phyloP scores from a whole-genome alignment of 2,113 vertebrate species.

The Enhydra lutris region DNA sequence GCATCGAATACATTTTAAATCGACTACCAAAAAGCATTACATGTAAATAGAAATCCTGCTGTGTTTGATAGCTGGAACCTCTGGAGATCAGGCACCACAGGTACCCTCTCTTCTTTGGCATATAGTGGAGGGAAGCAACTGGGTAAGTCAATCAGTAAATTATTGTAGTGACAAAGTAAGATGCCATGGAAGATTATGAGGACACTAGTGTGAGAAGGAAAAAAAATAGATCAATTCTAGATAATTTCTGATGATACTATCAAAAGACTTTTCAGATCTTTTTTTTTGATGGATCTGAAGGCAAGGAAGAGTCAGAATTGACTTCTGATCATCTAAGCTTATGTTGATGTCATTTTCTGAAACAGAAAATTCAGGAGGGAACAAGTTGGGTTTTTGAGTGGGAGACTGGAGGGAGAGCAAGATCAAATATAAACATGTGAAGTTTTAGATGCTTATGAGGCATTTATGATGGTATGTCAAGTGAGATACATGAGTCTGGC shows the following conservation, averaged over 20 bases:
- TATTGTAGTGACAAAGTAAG: not conserved
- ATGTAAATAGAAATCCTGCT: not conserved
- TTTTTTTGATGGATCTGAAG: not conserved
- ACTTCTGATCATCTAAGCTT: not conserved
- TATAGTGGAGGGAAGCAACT: not conserved
- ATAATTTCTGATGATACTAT: not conserved
- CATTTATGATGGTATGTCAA: not conserved
- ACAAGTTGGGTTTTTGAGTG: not conserved
- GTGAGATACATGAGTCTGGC: slow-evolving; percentile 4
- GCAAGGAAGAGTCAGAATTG: not conserved
- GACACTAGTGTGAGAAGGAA: not conserved
- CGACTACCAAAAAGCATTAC: not conserved
- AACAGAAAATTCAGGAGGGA: not conserved
- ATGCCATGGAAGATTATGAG: not conserved
- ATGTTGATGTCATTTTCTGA: not conserved
- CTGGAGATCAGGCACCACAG: not conserved
- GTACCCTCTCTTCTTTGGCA: not conserved
- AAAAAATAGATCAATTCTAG: not conserved
- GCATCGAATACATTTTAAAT: not conserved
- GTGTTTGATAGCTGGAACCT: not conserved
- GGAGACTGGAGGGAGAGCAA: not conserved
- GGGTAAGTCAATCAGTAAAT: not conserved
- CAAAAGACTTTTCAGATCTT: not conserved
- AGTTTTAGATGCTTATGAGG: slow-evolving; percentile 6
- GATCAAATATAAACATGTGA: not conserved